These are phyloP conservation scores for Xylocopa sonorina DNA, from an alignment of 1,140 invertebrate genomes.

Conservation along the genomic window DNA sequence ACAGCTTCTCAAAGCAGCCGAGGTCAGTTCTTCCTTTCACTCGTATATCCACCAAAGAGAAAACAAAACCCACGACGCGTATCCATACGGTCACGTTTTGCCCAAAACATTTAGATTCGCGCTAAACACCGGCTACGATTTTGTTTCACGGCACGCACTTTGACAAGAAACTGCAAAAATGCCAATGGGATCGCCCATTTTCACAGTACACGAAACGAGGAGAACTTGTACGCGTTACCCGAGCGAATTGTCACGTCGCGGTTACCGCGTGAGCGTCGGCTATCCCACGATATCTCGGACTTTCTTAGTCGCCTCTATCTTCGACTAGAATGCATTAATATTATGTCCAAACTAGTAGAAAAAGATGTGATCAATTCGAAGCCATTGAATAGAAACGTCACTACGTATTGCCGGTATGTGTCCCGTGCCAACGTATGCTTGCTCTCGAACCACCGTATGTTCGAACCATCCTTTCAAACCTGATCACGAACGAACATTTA, in stretches of 20 bases:
- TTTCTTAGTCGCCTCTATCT: neutral
- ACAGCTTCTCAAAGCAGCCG: constrained; percentile 84
- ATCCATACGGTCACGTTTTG: constrained; percentile 38
- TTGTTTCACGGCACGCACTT: constrained; percentile 9
- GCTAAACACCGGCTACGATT: constrained; percentile 19
- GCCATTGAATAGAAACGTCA: constrained; percentile 52
- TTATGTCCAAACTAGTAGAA: neutral
- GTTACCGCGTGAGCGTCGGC: constrained; percentile 10
- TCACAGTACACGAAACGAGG: constrained; percentile 15
- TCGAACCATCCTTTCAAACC: neutral
- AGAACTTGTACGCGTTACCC: constrained; percentile 2
- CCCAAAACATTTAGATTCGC: constrained; percentile 15
- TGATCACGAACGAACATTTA: neutral
- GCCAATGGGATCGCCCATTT: constrained; percentile 50
- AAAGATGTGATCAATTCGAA: constrained; percentile 44
- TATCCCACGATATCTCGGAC: neutral
- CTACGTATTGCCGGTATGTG: constrained; percentile 26
- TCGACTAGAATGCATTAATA: neutral
- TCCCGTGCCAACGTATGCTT: constrained; percentile 39
- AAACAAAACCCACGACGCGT: neutral
- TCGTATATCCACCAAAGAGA: constrained; percentile 10
- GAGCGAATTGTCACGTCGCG: constrained; percentile 36
- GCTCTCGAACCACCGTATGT: constrained; percentile 1
- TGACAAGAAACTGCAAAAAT: constrained; percentile 55
- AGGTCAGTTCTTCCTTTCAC: constrained; percentile 81